Evolutionary conservation across 1,140 invertebrate species (phyloP), one percentile per base, ranked within the genome.

Genomic region (Drosophila aff.): DNA sequence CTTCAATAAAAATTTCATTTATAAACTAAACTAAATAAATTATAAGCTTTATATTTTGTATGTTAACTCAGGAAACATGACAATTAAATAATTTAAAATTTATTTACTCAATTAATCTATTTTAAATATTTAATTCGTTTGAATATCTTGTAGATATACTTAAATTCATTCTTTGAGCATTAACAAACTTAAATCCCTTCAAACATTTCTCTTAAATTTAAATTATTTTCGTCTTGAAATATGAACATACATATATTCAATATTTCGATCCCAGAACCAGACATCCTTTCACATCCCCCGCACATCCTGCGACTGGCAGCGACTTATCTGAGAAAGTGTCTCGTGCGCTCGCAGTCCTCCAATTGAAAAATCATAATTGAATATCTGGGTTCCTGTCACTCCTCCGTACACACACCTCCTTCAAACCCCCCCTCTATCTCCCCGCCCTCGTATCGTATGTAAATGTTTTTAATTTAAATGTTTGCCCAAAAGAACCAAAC

Each of bases 381-480:
- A 89, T 85, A 89, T 90, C 85, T 69, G 80, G 41, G 81, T 67
- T 65, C 68, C 84, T 75, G 80, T 74, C 84, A 89, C 76, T 77
- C 78, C 50, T 66, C 52, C 61, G n/a, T 18, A 18, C 23, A 50
- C 49, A 33, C 18, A 21, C n/a, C 49, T 31, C 44, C 23, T 10
- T 38, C 33, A 13, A 10, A 26, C 21, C 31, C 50, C 50, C 26
- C 44, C 43, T 6, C 52, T 15, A 18, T 36, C 11, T 36, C 18
- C 28, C 26, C 49, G 41, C 59, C 50, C 23, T 40, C 60, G 59
- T 60, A 23, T 16, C 44, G 74, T 85, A 90, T 90, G 85, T 82
- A 90, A 90, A 90, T 90, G 82, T 79, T 90, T 89, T 89, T 85
- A 90, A 89, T 89, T 89, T 89, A 89, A 90, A 90, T 89, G 85